Base-by-base conservation (phyloP, 2,888 invertebrate genomes). In the Drosophila prolongata region DNA sequence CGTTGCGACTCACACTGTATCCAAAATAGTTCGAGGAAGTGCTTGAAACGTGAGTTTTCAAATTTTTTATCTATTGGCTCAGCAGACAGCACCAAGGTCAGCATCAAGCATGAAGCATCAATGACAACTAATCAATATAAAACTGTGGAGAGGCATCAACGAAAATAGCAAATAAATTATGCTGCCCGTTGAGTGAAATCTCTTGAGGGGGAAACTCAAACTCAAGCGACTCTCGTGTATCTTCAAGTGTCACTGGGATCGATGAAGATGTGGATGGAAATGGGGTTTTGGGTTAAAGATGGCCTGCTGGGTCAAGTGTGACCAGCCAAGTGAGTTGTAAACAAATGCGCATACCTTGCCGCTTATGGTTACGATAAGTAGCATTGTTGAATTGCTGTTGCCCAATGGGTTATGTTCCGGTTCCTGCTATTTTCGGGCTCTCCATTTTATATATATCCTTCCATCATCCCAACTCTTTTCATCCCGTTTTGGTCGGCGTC, bases 251-350 rank as follows among this genome's bases (percentile, higher is more conserved):
- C 68, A 64, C 44, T 70, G 52, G 59, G 79, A 81, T 82, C 75
- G 50, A 49, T 37, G 57, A 50, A 35, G 46, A 59, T 47, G 62
- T 47, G 40, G 56, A 34, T 40, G 38, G 52, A 19, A 27, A 11
- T 9, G 47, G 42, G 50, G 24, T 6, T 57, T 4, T 50, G 30
- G 16, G 43, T 11, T 2, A 6, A 19, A 11, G 55, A 30, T 27
- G 47, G 24, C 52, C 46, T 53, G 78, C 47, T 72, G 84, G 80
- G 87, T 83, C 78, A 87, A 78, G 69, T 76, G 78, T 70, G 78
- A 76, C 81, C 78, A 67, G 54, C 64, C 79, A 65, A 82, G 86
- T 81, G 82, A 81, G 88, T 75, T 81, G 85, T 77, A 87, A 84
- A 74, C 72, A 74, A 72, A 84, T 80, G 71, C 43, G 59, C 76